Conservation (phyloP, 2,888 invertebrate genomes). For the Laspeyria flexula region DNA sequence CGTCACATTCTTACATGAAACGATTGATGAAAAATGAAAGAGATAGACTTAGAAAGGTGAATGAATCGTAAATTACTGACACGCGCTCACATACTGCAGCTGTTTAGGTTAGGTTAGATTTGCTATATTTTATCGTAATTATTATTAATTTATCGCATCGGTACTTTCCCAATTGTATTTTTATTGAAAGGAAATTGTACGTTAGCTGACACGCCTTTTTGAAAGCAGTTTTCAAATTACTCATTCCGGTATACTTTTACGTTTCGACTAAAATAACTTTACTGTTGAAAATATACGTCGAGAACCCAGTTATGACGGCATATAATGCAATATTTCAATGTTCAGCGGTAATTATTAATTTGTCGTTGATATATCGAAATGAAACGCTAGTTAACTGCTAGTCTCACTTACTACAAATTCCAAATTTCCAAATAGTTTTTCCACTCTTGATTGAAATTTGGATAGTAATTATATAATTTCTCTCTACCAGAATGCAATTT, state of each 20-base stretch:
- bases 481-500: too few species aligned
- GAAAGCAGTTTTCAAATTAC: slow-evolving; percentile 46
- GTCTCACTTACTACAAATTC: too few species aligned
- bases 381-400: too few species aligned
- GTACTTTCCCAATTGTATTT: neutral
- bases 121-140: slow-evolving; percentile 8
- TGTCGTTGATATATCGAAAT: slow-evolving; percentile 10
- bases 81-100: slow-evolving; percentile 50
- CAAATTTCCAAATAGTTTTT: too few species aligned
- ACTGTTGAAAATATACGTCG: slow-evolving; percentile 37
- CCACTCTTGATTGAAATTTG: too few species aligned
- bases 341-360: slow-evolving; percentile 25
- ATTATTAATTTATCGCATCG: neutral
- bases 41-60: slow-evolving; percentile 62
- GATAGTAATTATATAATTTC: too few species aligned
- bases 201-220: slow-evolving; percentile 23
- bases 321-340: slow-evolving; percentile 17
- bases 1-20: slow-evolving; percentile 65
- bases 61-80: slow-evolving; percentile 64
- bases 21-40: slow-evolving; percentile 52
- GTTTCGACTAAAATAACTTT: slow-evolving; percentile 49
- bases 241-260: slow-evolving; percentile 51
- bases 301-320: slow-evolving; percentile 17
- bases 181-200: slow-evolving; percentile 7
- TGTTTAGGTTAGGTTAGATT: slow-evolving; percentile 7